Evolutionary conservation across 2,888 invertebrate species (phyloP).

Genomic region (Ischnus inquisitorius): DNA sequence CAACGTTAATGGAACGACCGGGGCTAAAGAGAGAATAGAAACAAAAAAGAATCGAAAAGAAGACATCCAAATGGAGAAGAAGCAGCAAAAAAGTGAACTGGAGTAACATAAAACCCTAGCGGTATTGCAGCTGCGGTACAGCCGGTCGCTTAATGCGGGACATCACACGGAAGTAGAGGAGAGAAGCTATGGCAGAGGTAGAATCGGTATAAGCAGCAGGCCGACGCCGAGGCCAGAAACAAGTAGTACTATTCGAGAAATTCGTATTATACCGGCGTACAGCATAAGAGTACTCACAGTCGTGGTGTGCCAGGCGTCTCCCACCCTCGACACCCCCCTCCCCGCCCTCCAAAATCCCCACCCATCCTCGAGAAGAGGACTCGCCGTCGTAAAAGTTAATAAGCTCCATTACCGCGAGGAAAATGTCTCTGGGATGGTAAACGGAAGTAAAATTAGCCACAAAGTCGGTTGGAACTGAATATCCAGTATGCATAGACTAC

Average conservation of each 20-base stretch:
- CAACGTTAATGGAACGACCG: neutral
- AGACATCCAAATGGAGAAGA: neutral
- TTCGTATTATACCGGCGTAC: slow-evolving; percentile 12
- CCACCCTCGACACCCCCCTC: neutral
- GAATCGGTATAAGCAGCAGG: slow-evolving; percentile 29
- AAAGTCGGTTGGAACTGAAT: slow-evolving; percentile 64
- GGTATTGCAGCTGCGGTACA: slow-evolving; percentile 14
- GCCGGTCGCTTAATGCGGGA: slow-evolving; percentile 32
- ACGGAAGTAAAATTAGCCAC: slow-evolving; percentile 73
- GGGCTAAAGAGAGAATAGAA: neutral
- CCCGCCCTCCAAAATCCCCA: neutral
- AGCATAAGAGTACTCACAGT: neutral
- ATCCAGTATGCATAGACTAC: slow-evolving; percentile 60
- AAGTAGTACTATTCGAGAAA: slow-evolving; percentile 27
- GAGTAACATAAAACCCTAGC: slow-evolving; percentile 54
- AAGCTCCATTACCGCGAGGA: slow-evolving; percentile 73
- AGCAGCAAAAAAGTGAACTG: slow-evolving; percentile 24
- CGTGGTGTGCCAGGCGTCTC: neutral
- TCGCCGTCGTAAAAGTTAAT: slow-evolving; percentile 74
- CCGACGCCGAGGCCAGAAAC: slow-evolving; percentile 22
- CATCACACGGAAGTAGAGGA: slow-evolving; percentile 4
- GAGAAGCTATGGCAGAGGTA: slow-evolving; percentile 4
- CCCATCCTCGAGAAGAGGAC: slow-evolving; percentile 21
- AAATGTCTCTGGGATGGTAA: slow-evolving; percentile 73
- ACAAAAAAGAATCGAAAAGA: neutral